Conservation (phyloP, 2,113 vertebrate species). For the Psittacara wagleri region DNA sequence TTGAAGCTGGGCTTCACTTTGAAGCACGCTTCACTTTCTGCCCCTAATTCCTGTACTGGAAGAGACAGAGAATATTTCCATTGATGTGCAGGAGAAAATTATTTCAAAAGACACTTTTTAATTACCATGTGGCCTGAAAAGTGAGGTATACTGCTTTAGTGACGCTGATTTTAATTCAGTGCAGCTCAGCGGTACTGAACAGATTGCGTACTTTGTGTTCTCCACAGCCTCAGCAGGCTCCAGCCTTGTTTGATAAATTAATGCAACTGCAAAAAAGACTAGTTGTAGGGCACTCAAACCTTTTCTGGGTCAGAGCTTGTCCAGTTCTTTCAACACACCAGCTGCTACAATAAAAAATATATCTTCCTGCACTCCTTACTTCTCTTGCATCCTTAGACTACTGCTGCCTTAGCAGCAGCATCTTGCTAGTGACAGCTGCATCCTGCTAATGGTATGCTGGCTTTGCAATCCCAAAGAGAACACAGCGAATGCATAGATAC, state of each 20-base stretch:
- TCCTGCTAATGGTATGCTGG: not conserved
- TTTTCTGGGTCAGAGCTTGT: not conserved
- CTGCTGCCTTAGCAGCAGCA: not conserved
- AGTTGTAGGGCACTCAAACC: not conserved
- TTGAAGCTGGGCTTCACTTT: not conserved
- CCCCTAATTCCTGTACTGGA: not conserved
- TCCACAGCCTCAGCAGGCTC: not conserved
- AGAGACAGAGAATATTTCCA: not conserved
- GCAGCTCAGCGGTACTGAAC: not conserved
- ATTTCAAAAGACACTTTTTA: not conserved
- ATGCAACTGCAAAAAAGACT: not conserved
- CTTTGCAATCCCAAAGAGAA: not conserved
- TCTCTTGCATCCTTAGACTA: not conserved
- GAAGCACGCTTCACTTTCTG: not conserved
- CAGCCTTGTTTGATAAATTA: not conserved
- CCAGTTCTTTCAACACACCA: not conserved
- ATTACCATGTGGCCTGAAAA: not conserved
- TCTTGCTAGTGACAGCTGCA: not conserved
- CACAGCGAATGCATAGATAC: not conserved
- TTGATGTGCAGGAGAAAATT: not conserved
- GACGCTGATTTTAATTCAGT: not conserved
- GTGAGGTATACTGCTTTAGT: not conserved
- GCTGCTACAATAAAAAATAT: not conserved
- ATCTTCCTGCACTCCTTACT: not conserved
- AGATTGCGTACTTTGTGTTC: accelerated